phyloP scores from a whole-genome alignment of 2,888 invertebrate species.

The Odontocerum albicorne region DNA sequence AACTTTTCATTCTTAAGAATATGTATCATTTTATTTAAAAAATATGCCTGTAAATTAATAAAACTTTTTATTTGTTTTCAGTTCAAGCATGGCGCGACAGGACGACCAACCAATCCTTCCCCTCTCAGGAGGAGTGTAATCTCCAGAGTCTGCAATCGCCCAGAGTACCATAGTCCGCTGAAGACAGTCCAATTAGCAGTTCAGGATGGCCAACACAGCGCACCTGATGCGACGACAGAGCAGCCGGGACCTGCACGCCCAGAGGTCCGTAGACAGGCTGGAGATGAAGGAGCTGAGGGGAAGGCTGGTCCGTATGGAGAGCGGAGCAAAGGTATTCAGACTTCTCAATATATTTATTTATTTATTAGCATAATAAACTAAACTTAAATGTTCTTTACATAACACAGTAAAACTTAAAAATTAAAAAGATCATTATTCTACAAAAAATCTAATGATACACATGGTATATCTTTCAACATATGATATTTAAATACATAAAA shows the following conservation, averaged over 20 bases:
- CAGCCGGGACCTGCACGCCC: conserved; percentile 79
- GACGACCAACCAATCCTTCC: conserved; percentile 6
- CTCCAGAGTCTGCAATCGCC: background rate
- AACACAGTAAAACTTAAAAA: no score
- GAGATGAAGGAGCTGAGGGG: conserved; percentile 86
- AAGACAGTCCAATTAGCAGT: background rate
- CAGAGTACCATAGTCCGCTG: background rate
- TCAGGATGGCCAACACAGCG: conserved; percentile 82
- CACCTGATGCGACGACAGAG: conserved; percentile 87
- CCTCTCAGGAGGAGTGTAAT: background rate
- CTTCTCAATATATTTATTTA: no score
- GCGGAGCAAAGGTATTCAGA: conserved; percentile 57
- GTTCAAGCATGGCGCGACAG: conserved; percentile 21
- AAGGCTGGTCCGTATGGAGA: conserved; percentile 73
- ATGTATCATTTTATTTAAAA: no score
- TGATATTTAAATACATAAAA: no score
- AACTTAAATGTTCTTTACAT: no score
- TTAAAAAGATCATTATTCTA: no score
- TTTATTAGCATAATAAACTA: no score
- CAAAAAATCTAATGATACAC: no score
- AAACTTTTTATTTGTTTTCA: background rate
- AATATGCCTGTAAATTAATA: no score
- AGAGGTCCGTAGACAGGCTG: conserved; percentile 80
- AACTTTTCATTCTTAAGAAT: no score
- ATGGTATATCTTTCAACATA: no score